Evolutionary conservation across 2,113 vertebrate species (phyloP).

Genomic region (Vanacampus margaritifer): DNA sequence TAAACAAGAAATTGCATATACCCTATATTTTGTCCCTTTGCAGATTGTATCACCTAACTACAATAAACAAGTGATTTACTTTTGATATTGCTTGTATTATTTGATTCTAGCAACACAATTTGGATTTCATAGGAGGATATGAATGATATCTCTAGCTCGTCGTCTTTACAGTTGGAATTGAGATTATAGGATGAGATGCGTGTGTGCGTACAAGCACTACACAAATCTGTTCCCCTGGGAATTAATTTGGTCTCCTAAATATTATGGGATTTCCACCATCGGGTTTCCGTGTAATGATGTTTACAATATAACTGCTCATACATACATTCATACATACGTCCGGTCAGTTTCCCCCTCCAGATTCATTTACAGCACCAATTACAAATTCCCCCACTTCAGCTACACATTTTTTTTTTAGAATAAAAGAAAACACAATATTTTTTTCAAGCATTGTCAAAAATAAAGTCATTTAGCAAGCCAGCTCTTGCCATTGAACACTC

Average conservation of each 20-base stretch:
- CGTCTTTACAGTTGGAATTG: slow-evolving; percentile 45
- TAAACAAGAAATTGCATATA: slow-evolving; percentile 82
- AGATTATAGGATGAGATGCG: slow-evolving; percentile 62
- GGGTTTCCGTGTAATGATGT: slow-evolving; percentile 96
- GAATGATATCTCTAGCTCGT: slow-evolving; percentile 55
- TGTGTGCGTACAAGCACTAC: slow-evolving; percentile 54
- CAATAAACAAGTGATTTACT: slow-evolving; percentile 66
- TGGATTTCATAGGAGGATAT: slow-evolving; percentile 61
- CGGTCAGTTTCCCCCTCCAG: slow-evolving; percentile 81
- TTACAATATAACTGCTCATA: slow-evolving; percentile 81
- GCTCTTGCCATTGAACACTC: slow-evolving; percentile 89
- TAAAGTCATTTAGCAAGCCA: slow-evolving; percentile 87
- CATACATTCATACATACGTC: slow-evolving; percentile 85
- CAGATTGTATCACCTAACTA: slow-evolving; percentile 71
- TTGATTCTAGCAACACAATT: slow-evolving; percentile 61
- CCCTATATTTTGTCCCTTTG: slow-evolving; percentile 66
- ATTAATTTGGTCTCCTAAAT: slow-evolving; percentile 54
- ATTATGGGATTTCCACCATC: slow-evolving; percentile 85
- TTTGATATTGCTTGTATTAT: slow-evolving; percentile 72
- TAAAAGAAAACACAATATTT: slow-evolving; percentile 83
- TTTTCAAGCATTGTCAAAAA: slow-evolving; percentile 94
- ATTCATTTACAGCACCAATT: slow-evolving; percentile 83
- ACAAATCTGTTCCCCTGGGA: slow-evolving; percentile 54
- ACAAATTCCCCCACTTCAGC: slow-evolving; percentile 87
- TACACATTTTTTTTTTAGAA: slow-evolving; percentile 70